Evolutionary conservation across 2,888 invertebrate species (phyloP).

Genomic region (Petrolisthes cinctipes): DNA sequence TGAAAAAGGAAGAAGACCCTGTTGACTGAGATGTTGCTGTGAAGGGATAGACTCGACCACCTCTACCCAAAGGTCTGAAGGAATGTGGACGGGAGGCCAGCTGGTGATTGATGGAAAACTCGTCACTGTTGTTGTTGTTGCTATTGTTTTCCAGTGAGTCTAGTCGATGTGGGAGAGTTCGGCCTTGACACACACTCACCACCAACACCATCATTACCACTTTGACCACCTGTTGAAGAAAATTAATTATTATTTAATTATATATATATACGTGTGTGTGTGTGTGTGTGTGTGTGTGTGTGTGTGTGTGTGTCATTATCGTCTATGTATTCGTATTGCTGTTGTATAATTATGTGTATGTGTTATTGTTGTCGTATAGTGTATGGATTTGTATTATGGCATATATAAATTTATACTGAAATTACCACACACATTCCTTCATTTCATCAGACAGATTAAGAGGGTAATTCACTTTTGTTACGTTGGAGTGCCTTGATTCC

Average conservation of each 20-base stretch:
- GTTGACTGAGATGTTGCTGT: background rate
- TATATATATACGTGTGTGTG: background rate
- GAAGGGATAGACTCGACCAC: background rate
- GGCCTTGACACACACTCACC: background rate
- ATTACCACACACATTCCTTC: too few relatives aligned
- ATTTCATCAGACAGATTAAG: too few relatives aligned
- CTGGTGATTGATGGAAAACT: too few relatives aligned
- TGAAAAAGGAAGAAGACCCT: background rate
- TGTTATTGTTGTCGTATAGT: too few relatives aligned
- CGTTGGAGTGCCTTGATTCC: too few relatives aligned
- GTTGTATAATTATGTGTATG: background rate
- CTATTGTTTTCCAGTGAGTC: too few relatives aligned
- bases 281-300: slow-evolving; percentile 1
- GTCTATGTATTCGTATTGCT: background rate
- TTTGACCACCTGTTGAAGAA: background rate
- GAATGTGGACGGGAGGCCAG: background rate
- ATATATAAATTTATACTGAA: too few relatives aligned
- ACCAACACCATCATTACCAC: background rate
- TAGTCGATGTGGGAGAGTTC: too few relatives aligned
- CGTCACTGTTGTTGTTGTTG: too few relatives aligned
- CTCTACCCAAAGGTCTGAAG: background rate
- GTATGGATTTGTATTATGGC: too few relatives aligned
- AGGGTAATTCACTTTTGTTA: too few relatives aligned
- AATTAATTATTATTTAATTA: background rate
- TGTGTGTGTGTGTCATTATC: background rate